Base-by-base conservation (phyloP, 2,797 vertebrate genomes). In the Anguilla megastoma region DNA sequence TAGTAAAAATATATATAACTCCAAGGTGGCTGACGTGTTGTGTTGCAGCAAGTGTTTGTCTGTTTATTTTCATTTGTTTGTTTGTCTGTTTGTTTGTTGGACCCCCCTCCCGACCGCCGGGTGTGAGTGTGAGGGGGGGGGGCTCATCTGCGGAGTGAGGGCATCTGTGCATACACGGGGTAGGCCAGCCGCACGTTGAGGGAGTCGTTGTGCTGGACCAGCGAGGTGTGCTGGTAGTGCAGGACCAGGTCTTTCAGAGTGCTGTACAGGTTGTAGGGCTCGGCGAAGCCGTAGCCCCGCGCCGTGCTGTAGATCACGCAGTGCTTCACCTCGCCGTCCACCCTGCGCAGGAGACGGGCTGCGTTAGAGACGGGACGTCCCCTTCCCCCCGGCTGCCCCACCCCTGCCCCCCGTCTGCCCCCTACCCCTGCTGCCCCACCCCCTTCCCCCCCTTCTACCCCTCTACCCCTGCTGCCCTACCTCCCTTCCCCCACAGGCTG, bases 171-270 rank as follows among this genome's bases (percentile, higher is more conserved):
- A 93, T 99, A 96, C 95, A 99, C 97, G 87, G 98, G 98, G 92
- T 97, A 96, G 88, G 97, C 95, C 88, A 99, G 98, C 94, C 97
- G 95, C 93, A 99, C 97, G 87, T 99, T 98, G 93, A 99, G 98
- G 86, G 97, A 97, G 96, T 98, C 97, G 27, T 99, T 99, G 97
- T 99, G 98, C 95, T 99, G 98, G 92, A 98, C 96, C 92, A 99
- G 97, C 82, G 98, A 99, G 10, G 97, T 97, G 93, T 97, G 97
- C 95, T 97, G 97, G 96, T 99, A 99, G 93, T 99, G 98, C 89
- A 98, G 97, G 94, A 99, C 98, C 94, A 99, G 96, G 94, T 99
- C 98, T 94, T 98, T 98, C 89, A 99, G 97, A 48, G 97, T 98
- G 96, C 97, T 94, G 95, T 98, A 99, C 90, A 98, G 96, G 96